Percentiles rank a stretch among this genome's conserved stretches.
These are phyloP conservation scores for Malacoctenus gilli DNA, from an alignment of 2,797 vertebrate species.

Conservation along the genomic window DNA sequence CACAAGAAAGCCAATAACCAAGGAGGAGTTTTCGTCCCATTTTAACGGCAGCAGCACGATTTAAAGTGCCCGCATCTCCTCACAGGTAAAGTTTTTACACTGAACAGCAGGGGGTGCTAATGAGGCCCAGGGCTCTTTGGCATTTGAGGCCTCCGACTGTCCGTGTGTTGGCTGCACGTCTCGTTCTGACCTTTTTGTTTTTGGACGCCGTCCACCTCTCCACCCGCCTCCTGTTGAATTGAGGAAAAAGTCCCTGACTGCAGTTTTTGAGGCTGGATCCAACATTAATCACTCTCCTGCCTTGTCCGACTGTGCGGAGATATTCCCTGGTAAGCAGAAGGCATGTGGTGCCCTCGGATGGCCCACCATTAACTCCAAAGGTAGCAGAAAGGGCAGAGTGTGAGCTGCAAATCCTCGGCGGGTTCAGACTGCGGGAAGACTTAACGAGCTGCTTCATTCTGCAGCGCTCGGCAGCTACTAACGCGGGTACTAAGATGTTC, in stretches of 20 bases:
- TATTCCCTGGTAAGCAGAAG: too few species aligned
- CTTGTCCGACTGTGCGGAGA: too few species aligned
- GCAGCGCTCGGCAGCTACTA: not conserved
- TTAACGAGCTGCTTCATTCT: slow-evolving; percentile 33
- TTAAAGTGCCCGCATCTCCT: too few species aligned
- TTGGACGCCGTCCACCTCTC: slow-evolving; percentile 40
- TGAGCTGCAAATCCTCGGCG: slow-evolving; percentile 33
- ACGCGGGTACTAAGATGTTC: not conserved
- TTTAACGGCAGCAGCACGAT: slow-evolving; percentile 6
- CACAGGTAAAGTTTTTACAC: too few species aligned
- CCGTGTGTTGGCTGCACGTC: slow-evolving; percentile 58
- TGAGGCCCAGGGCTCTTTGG: slow-evolving; percentile 11
- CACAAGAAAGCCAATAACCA: slow-evolving; percentile 12
- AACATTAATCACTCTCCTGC: not conserved
- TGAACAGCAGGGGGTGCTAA: slow-evolving; percentile 47
- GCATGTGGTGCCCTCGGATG: slow-evolving; percentile 39
- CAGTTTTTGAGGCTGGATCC: slow-evolving; percentile 9
- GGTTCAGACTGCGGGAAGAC: slow-evolving; percentile 26
- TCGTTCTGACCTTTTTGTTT: slow-evolving; percentile 59
- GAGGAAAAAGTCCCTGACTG: slow-evolving; percentile 30
- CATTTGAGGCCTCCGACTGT: slow-evolving; percentile 43
- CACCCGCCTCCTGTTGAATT: slow-evolving; percentile 19
- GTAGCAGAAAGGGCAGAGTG: slow-evolving; percentile 32
- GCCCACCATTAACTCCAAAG: slow-evolving; percentile 31
- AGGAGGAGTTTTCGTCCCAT: slow-evolving; percentile 21